These are phyloP conservation scores for Acanthochromis polyacanthus DNA, from an alignment of 2,113 vertebrate genomes.

Conservation along the genomic window DNA sequence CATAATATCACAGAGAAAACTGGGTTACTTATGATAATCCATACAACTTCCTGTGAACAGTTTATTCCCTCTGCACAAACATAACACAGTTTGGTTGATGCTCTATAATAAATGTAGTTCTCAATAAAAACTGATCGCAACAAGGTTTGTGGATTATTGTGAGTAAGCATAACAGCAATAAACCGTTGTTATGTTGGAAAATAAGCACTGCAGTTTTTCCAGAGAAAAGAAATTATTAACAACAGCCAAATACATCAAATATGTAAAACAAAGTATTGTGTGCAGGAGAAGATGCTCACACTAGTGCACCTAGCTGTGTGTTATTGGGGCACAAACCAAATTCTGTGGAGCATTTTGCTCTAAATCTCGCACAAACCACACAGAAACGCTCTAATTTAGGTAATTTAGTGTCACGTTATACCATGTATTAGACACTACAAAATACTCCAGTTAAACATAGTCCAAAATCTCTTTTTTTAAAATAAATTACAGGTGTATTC, in stretches of 20 bases:
- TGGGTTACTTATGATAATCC: conserved; percentile 8
- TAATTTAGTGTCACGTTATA: not conserved
- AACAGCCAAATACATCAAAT: conserved; percentile 2
- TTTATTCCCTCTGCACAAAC: not conserved
- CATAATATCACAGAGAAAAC: conserved; percentile 7
- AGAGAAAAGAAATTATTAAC: conserved; percentile 2
- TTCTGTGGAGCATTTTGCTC: too few species aligned
- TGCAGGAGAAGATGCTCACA: not conserved
- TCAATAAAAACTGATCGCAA: not conserved
- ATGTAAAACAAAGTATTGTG: conserved; percentile 25
- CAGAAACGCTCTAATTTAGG: not conserved
- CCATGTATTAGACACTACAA: too few species aligned
- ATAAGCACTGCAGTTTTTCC: not conserved
- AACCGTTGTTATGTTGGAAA: not conserved
- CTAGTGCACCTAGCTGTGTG: not conserved
- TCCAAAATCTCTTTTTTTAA: too few species aligned
- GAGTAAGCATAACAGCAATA: not conserved
- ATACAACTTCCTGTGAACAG: not conserved
- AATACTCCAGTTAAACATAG: too few species aligned
- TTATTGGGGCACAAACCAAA: not conserved
- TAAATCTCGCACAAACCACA: not conserved
- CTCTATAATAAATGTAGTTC: not conserved
- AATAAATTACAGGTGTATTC: conserved; percentile 6
- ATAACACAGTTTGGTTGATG: not conserved
- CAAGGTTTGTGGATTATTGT: conserved; percentile 1